These are phyloP conservation scores for Pseudochromis fuscus DNA, from an alignment of 2,797 vertebrate species.

Conservation along the genomic window DNA sequence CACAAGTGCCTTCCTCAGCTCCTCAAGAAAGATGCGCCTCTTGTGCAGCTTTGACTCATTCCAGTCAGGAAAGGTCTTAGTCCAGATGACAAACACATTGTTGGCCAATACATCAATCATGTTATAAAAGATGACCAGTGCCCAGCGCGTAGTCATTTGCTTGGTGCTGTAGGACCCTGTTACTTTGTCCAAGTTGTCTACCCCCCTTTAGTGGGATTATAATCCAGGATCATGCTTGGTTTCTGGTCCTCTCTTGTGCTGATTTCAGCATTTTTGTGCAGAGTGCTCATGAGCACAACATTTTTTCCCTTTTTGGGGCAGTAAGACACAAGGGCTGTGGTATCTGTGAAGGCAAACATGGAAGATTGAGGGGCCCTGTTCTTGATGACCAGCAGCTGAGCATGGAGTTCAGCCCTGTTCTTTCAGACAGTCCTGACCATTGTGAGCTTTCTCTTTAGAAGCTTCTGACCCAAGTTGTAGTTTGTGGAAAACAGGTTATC, in stretches of 20 bases:
- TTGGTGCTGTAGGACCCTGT: too few species aligned
- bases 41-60: too few species aligned
- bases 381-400: conserved; percentile 4
- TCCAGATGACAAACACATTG: too few species aligned
- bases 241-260: conserved; percentile 21
- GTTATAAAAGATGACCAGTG: too few species aligned
- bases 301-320: conserved; percentile 42
- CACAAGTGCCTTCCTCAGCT: too few species aligned
- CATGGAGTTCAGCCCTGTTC: neutral
- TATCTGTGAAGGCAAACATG: conserved; percentile 34
- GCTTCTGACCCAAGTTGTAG: neutral
- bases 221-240: conserved; percentile 7
- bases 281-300: conserved; percentile 48
- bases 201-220: conserved; percentile 1
- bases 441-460: conserved; percentile 4
- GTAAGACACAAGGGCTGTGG: conserved; percentile 34
- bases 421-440: conserved; percentile 6
- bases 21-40: too few species aligned
- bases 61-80: too few species aligned
- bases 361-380: conserved; percentile 20
- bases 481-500: neutral
- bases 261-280: conserved; percentile 40
- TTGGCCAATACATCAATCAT: too few species aligned
- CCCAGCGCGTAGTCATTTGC: too few species aligned
- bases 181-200: neutral